Evolutionary conservation across 2,113 vertebrate genomes (phyloP).

Genomic region (Condylura cristata): DNA sequence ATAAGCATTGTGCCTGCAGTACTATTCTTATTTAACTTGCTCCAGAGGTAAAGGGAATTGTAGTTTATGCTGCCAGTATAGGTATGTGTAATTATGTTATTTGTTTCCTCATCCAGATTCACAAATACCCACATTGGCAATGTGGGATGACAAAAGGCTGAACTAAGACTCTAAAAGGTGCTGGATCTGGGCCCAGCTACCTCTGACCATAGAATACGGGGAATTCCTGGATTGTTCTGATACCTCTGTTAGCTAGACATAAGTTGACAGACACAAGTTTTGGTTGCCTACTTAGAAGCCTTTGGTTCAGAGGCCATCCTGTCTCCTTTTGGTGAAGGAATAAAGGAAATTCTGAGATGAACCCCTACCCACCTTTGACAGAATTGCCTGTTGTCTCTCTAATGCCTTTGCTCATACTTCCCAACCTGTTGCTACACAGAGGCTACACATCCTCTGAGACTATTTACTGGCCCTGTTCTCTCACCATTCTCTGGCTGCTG

Average conservation of each 20-base stretch:
- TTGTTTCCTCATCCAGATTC: not conserved
- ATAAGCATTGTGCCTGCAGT: not conserved
- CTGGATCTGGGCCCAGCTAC: not conserved
- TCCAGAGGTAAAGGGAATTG: not conserved
- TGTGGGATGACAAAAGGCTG: not conserved
- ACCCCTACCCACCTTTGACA: not conserved
- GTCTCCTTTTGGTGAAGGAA: not conserved
- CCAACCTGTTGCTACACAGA: rapidly evolving
- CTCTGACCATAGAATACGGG: not conserved
- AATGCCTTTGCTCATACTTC: too few relatives aligned
- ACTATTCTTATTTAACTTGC: not conserved
- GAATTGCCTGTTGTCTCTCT: not conserved
- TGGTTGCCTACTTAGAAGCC: not conserved
- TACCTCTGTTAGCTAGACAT: not conserved
- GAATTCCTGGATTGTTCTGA: not conserved
- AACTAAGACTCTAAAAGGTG: not conserved
- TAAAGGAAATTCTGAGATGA: not conserved
- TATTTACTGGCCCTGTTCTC: not conserved
- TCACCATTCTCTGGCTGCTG: not conserved
- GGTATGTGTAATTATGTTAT: too few relatives aligned
- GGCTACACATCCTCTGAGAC: rapidly evolving
- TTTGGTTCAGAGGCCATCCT: not conserved
- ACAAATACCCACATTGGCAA: not conserved
- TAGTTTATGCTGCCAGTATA: not conserved
- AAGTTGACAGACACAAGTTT: not conserved